phyloP scores from a whole-genome alignment of 2,888 invertebrate genomes.

The Dusona sp. region DNA sequence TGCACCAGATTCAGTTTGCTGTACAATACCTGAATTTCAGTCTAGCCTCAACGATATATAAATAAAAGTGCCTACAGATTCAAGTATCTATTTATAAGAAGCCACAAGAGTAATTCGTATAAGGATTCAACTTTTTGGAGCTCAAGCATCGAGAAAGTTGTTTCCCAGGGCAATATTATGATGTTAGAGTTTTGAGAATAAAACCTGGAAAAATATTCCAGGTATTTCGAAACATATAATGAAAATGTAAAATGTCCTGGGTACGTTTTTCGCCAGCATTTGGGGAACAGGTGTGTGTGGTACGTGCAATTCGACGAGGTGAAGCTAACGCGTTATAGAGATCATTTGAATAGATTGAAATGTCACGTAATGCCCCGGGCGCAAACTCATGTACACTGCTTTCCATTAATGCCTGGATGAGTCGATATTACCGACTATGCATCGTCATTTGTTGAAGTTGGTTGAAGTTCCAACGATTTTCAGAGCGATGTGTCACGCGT shows the following conservation, averaged over 20 bases:
- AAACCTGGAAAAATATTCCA: background rate
- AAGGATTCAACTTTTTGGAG: background rate
- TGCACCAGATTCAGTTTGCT: slow-evolving; percentile 44
- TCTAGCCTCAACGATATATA: slow-evolving; percentile 26
- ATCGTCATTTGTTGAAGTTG: too few species aligned
- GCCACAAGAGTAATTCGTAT: slow-evolving; percentile 1
- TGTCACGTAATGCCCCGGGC: slow-evolving; percentile 63
- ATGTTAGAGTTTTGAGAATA: slow-evolving; percentile 39
- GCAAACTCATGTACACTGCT: slow-evolving; percentile 1
- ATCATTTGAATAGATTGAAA: slow-evolving; percentile 60
- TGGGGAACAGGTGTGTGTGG: background rate
- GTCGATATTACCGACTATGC: too few species aligned
- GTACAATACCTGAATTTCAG: slow-evolving; percentile 41
- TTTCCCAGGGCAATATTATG: background rate
- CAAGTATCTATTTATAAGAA: background rate
- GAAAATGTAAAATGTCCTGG: slow-evolving; percentile 11
- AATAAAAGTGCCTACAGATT: background rate
- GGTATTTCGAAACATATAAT: slow-evolving; percentile 5
- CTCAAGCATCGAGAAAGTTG: background rate
- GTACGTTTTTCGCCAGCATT: background rate
- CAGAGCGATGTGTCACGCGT: too few species aligned
- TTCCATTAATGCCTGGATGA: too few species aligned
- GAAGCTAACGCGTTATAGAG: slow-evolving; percentile 56
- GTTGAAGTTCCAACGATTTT: too few species aligned
- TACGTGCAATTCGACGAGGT: slow-evolving; percentile 24